Base-by-base conservation (phyloP, 2,113 vertebrate genomes). In the Odontesthes bonariensis region DNA sequence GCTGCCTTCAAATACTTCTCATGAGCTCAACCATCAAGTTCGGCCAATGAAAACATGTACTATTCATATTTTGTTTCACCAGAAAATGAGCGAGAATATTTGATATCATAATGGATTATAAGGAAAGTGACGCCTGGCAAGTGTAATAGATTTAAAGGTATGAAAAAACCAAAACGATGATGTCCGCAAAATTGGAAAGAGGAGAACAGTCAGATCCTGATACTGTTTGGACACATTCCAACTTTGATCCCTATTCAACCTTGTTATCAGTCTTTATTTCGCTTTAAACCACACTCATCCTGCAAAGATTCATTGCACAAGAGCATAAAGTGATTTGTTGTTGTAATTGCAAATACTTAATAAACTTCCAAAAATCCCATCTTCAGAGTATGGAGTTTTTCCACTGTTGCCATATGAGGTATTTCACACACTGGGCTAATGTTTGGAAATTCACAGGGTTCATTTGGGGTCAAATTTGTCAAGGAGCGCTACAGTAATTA, bases 1-100 rank as follows among this genome's bases (percentile, higher is more conserved):
- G 78, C 22, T 75, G 77, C 86, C 49, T 89, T 86, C 56, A 76
- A 11, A 55, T 27, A 40, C 57, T 22, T n/a, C 16, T 22, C 33
- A 51, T 27, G 14, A 72, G 53, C 62, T 75, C 60, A 42, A 10
- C 46, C 53, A 79, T 40, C 5, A 1, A 75, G 19, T 22, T 23
- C 33, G n/a, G 14, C 5, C n/a, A 62, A 22, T 55, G 33, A 3
- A 72, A 63, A 58, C 46, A 17, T 0, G 5, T 10, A 8, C 17
- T 19, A 46, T 11, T 6, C 22, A 8, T 6, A 22, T 59, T 69
- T 9, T 6, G 2, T 47, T 64, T 33, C 4, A 54, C 20, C 19
- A 17, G 19, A 56, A 40, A 12, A 59, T 38, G 22, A 31, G 42
- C 23, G 19, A 55, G 54, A 46, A 5, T 32, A 23, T 55, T 10